These are phyloP conservation scores for Meteorus sp. DNA, from an alignment of 1,140 invertebrate genomes.

Conservation along the genomic window DNA sequence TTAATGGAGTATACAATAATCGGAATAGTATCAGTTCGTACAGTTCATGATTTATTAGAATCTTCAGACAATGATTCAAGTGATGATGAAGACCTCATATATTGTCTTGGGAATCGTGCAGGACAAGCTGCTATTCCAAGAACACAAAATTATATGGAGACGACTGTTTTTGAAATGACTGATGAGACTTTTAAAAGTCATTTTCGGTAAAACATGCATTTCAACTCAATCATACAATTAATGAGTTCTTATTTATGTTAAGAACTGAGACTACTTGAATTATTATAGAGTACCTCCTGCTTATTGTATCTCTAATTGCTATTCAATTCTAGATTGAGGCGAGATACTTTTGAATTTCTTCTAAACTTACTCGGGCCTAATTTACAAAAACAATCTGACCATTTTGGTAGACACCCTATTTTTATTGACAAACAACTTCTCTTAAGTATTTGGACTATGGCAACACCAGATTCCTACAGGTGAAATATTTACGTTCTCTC, in stretches of 20 bases:
- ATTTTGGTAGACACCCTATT: constrained; percentile 6
- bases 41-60: constrained; percentile 6
- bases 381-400: background rate
- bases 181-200: constrained; percentile 7
- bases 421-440: constrained; percentile 4
- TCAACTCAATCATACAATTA: background rate
- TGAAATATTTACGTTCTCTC: background rate
- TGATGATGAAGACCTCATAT: constrained; percentile 5
- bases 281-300: too few relatives aligned
- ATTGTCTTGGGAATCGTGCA: background rate
- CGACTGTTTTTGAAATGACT: background rate
- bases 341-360: constrained; percentile 10
- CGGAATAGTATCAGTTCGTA: constrained; percentile 4
- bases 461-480: constrained; percentile 12
- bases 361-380: constrained; percentile 1
- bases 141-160: constrained; percentile 14
- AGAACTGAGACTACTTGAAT: too few relatives aligned
- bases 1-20: background rate
- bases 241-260: background rate
- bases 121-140: background rate
- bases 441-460: constrained; percentile 5
- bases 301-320: too few relatives aligned
- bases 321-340: constrained; percentile 3
- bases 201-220: constrained; percentile 11
- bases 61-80: background rate